Evolutionary conservation across 2,888 invertebrate genomes (phyloP).

Genomic region (Drosophila neoperkinsi): DNA sequence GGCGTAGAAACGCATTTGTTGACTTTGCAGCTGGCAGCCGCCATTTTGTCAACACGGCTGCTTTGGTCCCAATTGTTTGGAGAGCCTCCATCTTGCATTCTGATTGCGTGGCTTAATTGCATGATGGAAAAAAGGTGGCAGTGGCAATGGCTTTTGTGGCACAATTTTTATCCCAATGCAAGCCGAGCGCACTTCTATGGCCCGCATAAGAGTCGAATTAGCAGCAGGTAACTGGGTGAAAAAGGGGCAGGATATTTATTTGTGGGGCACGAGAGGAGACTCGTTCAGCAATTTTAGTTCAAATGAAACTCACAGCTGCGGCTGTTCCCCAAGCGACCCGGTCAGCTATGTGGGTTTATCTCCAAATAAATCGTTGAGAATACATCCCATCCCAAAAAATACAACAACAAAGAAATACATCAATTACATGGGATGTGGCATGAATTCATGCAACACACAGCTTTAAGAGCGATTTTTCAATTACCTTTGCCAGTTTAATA

Average conservation of each 20-base stretch:
- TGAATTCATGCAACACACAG: neutral
- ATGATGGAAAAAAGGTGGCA: slow-evolving; percentile 34
- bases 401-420: slow-evolving; percentile 33
- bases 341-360: slow-evolving; percentile 41
- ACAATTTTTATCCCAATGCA: slow-evolving; percentile 49
- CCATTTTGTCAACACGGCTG: slow-evolving; percentile 68
- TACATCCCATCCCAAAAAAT: slow-evolving; percentile 34
- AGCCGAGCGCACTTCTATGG: slow-evolving; percentile 61
- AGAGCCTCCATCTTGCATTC: slow-evolving; percentile 76
- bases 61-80: slow-evolving; percentile 57
- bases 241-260: neutral
- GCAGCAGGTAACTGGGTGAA: neutral
- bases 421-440: slow-evolving; percentile 56
- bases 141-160: slow-evolving; percentile 34
- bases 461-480: neutral
- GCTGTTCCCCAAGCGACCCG: slow-evolving; percentile 32
- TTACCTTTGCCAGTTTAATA: neutral
- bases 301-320: slow-evolving; percentile 76
- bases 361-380: slow-evolving; percentile 70
- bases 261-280: neutral
- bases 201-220: slow-evolving; percentile 54
- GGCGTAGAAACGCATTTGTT: slow-evolving; percentile 56
- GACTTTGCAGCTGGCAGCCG: slow-evolving; percentile 71
- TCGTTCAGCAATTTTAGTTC: slow-evolving; percentile 64
- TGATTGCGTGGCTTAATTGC: slow-evolving; percentile 77